Evolutionary conservation across 2,797 vertebrate species (phyloP).

Genomic region (Acipenser transmontanus): DNA sequence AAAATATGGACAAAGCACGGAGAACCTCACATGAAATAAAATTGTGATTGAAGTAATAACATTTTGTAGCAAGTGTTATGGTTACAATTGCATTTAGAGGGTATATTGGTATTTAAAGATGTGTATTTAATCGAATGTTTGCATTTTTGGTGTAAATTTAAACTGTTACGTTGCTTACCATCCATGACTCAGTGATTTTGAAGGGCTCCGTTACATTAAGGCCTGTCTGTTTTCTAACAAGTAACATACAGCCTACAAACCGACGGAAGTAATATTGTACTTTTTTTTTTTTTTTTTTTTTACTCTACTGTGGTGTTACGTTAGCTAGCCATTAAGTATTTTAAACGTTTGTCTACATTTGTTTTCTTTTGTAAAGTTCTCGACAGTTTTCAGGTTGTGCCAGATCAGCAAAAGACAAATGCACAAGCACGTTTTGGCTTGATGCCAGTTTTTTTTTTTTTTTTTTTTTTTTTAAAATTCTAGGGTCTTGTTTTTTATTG

Average conservation of each 20-base stretch:
- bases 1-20: conserved; percentile 48
- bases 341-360: no score
- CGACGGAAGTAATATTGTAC: no score
- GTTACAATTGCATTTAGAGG: no score
- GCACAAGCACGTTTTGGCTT: no score
- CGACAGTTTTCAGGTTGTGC: no score
- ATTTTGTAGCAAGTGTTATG: no score
- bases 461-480: not conserved
- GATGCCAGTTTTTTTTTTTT: no score
- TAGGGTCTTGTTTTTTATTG: not conserved
- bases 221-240: conserved; percentile 17
- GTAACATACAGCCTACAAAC: not conserved
- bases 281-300: not conserved
- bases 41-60: no score
- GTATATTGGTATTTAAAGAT: no score
- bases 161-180: conserved; percentile 26
- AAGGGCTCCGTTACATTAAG: conserved; percentile 37
- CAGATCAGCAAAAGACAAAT: no score
- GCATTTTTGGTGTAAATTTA: not conserved
- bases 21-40: conserved; percentile 32
- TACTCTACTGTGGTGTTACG: not conserved
- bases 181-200: conserved; percentile 76
- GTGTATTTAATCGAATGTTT: not conserved
- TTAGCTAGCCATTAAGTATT: no score
- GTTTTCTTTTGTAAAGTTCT: no score